phyloP scores from a whole-genome alignment of 2,113 vertebrate genomes.

The Butorides virescens region DNA sequence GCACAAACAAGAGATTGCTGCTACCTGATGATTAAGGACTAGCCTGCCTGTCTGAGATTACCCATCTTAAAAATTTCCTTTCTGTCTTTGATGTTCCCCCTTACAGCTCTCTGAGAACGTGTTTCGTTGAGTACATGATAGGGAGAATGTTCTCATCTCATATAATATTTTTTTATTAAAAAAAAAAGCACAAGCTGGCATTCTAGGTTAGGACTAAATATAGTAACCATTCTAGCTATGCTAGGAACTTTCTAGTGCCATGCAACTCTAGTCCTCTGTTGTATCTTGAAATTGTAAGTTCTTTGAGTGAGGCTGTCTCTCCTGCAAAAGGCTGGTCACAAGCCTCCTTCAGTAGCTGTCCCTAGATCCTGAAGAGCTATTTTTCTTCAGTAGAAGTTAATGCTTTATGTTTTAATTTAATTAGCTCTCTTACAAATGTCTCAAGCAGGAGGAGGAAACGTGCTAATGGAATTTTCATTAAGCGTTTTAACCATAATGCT shows the following conservation, averaged over 20 bases:
- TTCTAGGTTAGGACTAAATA: not conserved
- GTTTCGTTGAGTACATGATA: not conserved
- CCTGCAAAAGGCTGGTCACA: not conserved
- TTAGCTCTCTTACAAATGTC: not conserved
- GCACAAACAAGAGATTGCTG: not conserved
- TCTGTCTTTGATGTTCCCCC: not conserved
- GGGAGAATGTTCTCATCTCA: not conserved
- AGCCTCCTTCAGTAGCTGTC: not conserved
- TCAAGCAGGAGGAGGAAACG: not conserved
- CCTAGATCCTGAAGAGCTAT: not conserved
- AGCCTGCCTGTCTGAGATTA: not conserved
- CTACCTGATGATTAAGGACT: not conserved
- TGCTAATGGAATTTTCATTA: not conserved
- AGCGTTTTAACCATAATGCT: not conserved
- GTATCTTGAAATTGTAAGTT: not conserved
- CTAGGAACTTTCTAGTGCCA: not conserved
- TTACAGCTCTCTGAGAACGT: rapidly evolving
- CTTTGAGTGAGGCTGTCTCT: not conserved
- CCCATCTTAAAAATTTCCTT: not conserved
- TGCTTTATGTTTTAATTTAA: not conserved
- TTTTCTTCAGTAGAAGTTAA: not conserved
- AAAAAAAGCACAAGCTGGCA: not conserved
- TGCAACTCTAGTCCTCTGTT: not conserved
- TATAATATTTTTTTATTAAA: not conserved
- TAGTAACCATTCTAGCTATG: not conserved